Evolutionary conservation across 2,888 invertebrate species (phyloP), one percentile per base, ranked within the genome.

Genomic region (Nephrocerus scutellatus): DNA sequence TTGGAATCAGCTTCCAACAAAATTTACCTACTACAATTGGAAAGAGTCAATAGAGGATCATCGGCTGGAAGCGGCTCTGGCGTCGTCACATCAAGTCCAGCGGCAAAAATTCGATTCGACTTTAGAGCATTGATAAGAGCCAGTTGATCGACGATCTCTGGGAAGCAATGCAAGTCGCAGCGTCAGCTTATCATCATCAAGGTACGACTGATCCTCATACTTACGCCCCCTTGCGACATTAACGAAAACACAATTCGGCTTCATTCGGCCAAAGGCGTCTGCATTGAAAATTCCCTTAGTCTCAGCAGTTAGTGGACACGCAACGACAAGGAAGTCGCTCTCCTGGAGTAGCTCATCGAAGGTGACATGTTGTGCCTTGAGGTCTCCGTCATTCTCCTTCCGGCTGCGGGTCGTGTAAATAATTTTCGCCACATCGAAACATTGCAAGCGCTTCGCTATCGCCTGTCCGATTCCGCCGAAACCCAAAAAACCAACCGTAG

Each of bases 61-160:
- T 84, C 77, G 2, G 75, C 68, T 0, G 92, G 88, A 32, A 96
- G 62, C 0, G 96, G 96, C 62, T 96, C 95, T 0, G 95, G 93
- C 0, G 80, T 79, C 55, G 84, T 89, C 3, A 96, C 95, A 62
- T 96, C 96, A 2, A 96, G 72, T 0, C 92, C 95, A 3, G 95
- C 95, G 0, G 84, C 86, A 57, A 80, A 82, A 39, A 95, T 92
- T 46, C 74, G 72, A 0, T 78, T 76, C 21, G 70, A 73, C 53
- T 78, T 78, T 34, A 96, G 68, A 0, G 92, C 92, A 29, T 77
- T 74, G 37, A 83, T 76, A 12, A 96, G 67, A 35, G 84, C 89
- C 0, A 82, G 76, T 59, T 92, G 91, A 49, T 90, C 80, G 0
- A 87, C 76, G 13, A 85, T 68, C 31, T 74, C 77, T 77, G 51